A percentile compares a stretch with the other conserved stretches of the same genome.
Conservation (phyloP, 2,113 vertebrate genomes). For the Oncorhynchus nerka region DNA sequence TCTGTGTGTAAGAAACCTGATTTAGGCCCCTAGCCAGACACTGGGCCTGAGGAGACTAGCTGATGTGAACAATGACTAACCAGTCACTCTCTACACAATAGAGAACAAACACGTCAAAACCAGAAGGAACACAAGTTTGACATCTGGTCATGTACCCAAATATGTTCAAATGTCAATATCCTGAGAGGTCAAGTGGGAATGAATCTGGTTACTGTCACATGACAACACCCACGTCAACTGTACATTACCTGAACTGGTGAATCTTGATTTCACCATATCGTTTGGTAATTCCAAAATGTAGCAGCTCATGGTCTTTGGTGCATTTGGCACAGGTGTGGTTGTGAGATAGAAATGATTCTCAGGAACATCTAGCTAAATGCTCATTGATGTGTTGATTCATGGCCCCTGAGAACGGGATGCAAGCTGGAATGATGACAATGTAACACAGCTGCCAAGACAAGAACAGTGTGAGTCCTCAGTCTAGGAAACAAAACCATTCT, state of each 20-base stretch:
- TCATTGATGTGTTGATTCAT: not conserved
- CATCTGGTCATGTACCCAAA: conserved; percentile 1
- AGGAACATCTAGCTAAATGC: not conserved
- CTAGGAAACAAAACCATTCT: not conserved
- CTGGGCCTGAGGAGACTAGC: conserved; percentile 23
- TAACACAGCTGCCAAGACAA: not conserved
- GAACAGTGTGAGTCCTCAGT: not conserved
- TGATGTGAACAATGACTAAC: not conserved
- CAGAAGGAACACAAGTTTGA: not conserved
- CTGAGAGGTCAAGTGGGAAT: not conserved
- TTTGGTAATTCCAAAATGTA: not conserved
- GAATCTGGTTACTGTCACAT: not conserved
- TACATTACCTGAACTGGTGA: not conserved
- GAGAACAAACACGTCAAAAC: not conserved
- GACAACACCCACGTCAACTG: not conserved
- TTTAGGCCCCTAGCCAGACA: conserved; percentile 28
- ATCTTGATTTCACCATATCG: not conserved
- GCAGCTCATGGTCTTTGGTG: not conserved
- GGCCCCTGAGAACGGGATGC: not conserved
- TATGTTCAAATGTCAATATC: not conserved
- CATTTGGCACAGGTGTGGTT: not conserved
- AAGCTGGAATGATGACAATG: not conserved
- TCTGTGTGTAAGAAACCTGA: too few species aligned
- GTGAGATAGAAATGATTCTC: conserved; percentile 9
- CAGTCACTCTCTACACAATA: not conserved